These are phyloP conservation scores for Drosophila albomicans DNA, from an alignment of 1,140 invertebrate genomes.

Conservation along the genomic window DNA sequence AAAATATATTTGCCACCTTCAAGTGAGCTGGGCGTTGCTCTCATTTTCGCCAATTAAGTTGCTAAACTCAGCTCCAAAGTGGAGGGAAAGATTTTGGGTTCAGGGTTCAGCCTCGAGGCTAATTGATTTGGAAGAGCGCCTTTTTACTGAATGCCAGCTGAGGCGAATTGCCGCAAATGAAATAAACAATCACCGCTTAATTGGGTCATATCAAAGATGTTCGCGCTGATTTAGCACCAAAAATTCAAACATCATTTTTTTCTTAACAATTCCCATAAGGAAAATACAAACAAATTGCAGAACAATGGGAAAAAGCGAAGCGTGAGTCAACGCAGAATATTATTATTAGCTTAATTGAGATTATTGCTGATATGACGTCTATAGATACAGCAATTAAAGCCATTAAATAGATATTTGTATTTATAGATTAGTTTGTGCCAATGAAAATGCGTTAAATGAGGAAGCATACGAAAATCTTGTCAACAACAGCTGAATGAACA, in stretches of 20 bases:
- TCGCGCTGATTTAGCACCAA: conserved; percentile 8
- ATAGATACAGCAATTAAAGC: neutral
- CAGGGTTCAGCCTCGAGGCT: conserved; percentile 69
- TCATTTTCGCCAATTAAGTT: conserved; percentile 72
- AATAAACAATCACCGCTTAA: conserved; percentile 30
- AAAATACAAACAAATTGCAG: conserved; percentile 11
- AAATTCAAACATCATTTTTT: conserved; percentile 11
- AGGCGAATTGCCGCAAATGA: conserved; percentile 22
- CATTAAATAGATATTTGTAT: neutral
- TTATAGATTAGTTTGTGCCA: too few relatives aligned
- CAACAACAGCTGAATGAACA: neutral
- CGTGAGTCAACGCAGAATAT: neutral
- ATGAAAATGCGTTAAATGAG: too few relatives aligned
- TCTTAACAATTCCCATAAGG: conserved; percentile 4
- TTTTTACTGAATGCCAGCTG: conserved; percentile 39
- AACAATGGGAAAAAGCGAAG: neutral
- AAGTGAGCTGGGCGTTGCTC: conserved; percentile 48
- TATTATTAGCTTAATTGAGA: conserved; percentile 1
- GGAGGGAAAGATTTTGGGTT: neutral
- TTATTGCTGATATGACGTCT: neutral
- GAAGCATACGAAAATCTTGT: too few relatives aligned
- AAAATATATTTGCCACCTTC: conserved; percentile 36
- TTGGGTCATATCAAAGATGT: conserved; percentile 32
- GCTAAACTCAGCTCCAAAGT: conserved; percentile 24
- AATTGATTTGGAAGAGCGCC: conserved; percentile 71